These are phyloP conservation scores for Muschampia plurimacula DNA, from an alignment of 2,888 invertebrate species.

Conservation along the genomic window DNA sequence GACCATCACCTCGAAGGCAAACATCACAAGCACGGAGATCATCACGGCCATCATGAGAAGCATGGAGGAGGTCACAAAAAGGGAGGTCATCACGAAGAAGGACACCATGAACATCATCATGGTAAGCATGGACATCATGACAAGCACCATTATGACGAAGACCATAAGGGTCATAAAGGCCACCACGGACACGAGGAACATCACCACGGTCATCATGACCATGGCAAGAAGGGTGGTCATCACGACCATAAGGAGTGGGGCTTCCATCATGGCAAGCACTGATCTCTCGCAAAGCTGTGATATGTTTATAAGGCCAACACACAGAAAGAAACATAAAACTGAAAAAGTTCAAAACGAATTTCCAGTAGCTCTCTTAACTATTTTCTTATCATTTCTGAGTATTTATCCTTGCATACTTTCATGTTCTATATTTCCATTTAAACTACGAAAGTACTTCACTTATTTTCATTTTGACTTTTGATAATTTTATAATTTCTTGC, in stretches of 20 bases:
- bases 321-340: constrained; percentile 12
- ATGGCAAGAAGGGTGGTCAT: constrained; percentile 81
- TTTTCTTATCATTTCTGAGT: neutral
- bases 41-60: constrained; percentile 77
- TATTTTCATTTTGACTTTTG: neutral
- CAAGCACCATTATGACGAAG: constrained; percentile 76
- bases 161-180: constrained; percentile 80
- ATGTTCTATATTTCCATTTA: neutral
- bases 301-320: constrained; percentile 47
- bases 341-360: neutral
- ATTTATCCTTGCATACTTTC: neutral
- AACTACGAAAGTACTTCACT: neutral
- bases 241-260: constrained; percentile 78
- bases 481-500: constrained; percentile 4
- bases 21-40: constrained; percentile 78
- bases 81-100: constrained; percentile 75
- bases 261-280: constrained; percentile 79
- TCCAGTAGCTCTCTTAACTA: neutral
- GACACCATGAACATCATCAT: constrained; percentile 79
- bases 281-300: constrained; percentile 68
- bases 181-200: constrained; percentile 81
- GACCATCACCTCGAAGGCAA: constrained; percentile 79
- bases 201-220: constrained; percentile 78
- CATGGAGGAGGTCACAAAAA: constrained; percentile 79
- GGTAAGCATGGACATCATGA: constrained; percentile 79